Evolutionary conservation across 2,113 vertebrate species (phyloP), one percentile per base, ranked within the genome.

Genomic region (Butorides virescens): DNA sequence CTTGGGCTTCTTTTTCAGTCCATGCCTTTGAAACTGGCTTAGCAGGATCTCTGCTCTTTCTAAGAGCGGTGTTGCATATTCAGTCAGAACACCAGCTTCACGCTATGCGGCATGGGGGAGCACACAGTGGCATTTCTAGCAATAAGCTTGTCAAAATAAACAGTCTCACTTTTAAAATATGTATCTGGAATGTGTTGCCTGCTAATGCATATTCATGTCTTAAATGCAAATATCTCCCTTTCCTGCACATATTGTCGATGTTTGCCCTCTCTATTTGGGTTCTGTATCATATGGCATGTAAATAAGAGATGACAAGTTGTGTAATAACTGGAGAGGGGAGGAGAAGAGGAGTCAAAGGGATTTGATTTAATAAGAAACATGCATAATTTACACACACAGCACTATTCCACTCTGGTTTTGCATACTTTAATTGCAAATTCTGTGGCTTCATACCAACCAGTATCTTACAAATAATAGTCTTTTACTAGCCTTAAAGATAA

Each of bases 181-280:
- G 37, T 88, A 58, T 92, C 88, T 89, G 80, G 79, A 96, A 78
- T 94, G 52, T 92, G 86, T 89, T 87, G 89, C 59, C 72, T 91
- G 50, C 85, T 93, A 83, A 79, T 94, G 78, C 95, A 96, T 94
- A 95, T 77, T 95, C 88, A 86, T 63, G 22, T 62, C 39, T 88
- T 53, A 66, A 55, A 59, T 90, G 88, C 95, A 95, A 95, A 89
- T 93, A 84, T 37, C 81, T 93, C 30, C 49, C 42, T 93, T 89
- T 94, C 59, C 75, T 85, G 63, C 72, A 87, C 67, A 79, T 68
- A 70, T 58, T 44, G 30, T 92, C 84, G 55, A 59, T n/a, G 91
- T 93, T 95, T 96, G 91, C 84, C 92, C 89, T 97, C 66, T 97
- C 90, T 97, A 66, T 96, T 97, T 95, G 94, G 95, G 85, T 74